Evolutionary conservation across 2,888 invertebrate species (phyloP).

Genomic region (Drosophila fulvimacula): DNA sequence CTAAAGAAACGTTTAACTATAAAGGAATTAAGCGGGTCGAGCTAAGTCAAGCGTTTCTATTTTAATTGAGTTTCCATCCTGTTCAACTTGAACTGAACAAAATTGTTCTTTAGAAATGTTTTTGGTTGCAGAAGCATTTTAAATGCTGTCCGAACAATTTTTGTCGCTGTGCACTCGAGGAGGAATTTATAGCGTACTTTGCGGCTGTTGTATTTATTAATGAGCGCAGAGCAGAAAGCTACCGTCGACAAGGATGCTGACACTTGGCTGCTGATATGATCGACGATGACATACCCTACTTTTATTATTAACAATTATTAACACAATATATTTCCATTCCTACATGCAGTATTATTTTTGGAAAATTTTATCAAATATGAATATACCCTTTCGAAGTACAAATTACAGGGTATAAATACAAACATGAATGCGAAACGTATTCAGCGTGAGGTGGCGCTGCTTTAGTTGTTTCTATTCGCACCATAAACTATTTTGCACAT

Average conservation of each 20-base stretch:
- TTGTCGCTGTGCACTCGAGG: conserved; percentile 49
- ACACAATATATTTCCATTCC: no score
- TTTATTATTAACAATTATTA: not conserved
- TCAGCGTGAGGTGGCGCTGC: conserved; percentile 42
- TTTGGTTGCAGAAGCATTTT: conserved; percentile 19
- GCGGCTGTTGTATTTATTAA: conserved; percentile 75
- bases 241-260: not conserved
- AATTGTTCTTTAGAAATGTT: conserved; percentile 4
- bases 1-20: not conserved
- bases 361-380: not conserved
- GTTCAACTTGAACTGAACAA: not conserved
- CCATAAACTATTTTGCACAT: conserved; percentile 77
- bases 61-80: not conserved
- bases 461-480: conserved; percentile 53
- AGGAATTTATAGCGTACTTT: conserved; percentile 74
- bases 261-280: not conserved
- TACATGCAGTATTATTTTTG: no score
- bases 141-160: conserved; percentile 42
- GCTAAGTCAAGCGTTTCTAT: not conserved
- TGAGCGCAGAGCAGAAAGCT: conserved; percentile 48
- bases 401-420: conserved; percentile 28
- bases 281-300: conserved; percentile 9
- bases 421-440: conserved; percentile 50
- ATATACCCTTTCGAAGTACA: not conserved
- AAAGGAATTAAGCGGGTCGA: not conserved